Conservation (phyloP, 2,888 invertebrate genomes). For the Notodonta dromedarius region DNA sequence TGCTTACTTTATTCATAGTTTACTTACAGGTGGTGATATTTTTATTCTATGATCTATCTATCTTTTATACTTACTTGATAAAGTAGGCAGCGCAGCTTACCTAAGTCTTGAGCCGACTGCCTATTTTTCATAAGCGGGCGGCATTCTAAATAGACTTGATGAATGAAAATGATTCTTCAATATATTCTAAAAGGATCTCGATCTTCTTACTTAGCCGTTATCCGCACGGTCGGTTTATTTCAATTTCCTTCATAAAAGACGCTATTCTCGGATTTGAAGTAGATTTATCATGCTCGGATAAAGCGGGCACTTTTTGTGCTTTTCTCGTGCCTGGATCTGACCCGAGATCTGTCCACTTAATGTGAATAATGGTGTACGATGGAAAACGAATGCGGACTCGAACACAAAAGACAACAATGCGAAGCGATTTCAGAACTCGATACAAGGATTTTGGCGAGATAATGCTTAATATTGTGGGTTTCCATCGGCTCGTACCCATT, state of each 20-base stretch:
- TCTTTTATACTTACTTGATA: not conserved
- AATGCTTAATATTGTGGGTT: slow-evolving; percentile 59
- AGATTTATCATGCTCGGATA: slow-evolving; percentile 85
- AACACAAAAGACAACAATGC: slow-evolving; percentile 84
- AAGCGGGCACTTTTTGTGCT: slow-evolving; percentile 85
- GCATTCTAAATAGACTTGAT: slow-evolving; percentile 56
- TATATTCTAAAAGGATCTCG: slow-evolving; percentile 81
- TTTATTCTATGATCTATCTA: too few species aligned
- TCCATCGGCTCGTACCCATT: slow-evolving; percentile 41
- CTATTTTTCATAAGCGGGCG: slow-evolving; percentile 23
- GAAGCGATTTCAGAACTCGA: slow-evolving; percentile 80
- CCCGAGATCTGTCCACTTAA: slow-evolving; percentile 85
- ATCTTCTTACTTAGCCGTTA: slow-evolving; percentile 83
- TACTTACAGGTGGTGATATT: too few species aligned
- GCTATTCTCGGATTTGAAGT: slow-evolving; percentile 85
- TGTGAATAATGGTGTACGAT: slow-evolving; percentile 84
- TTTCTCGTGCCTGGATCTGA: slow-evolving; percentile 84
- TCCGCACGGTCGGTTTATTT: slow-evolving; percentile 85
- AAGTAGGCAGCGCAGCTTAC: not conserved
- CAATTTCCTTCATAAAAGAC: slow-evolving; percentile 85
- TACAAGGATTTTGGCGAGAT: slow-evolving; percentile 75
- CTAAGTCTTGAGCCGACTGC: not conserved
- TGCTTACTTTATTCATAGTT: too few species aligned
- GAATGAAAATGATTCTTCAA: slow-evolving; percentile 82
- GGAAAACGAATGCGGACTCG: slow-evolving; percentile 82